phyloP scores from a whole-genome alignment of 2,888 invertebrate species.

The Zonitis immaculata region DNA sequence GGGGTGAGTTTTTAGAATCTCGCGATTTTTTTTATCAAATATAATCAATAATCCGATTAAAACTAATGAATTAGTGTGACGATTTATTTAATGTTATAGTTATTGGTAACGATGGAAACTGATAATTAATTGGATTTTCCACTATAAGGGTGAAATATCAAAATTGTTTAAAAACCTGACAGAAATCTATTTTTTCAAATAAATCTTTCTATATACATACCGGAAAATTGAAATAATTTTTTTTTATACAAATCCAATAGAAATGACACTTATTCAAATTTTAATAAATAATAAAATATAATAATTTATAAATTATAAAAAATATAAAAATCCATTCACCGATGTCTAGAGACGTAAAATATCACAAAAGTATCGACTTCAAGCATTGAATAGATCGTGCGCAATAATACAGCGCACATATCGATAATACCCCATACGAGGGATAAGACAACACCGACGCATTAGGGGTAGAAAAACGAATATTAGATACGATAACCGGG shows the following conservation, averaged over 20 bases:
- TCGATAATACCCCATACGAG: constrained; percentile 41
- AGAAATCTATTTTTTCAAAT: background rate
- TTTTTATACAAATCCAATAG: constrained; percentile 20
- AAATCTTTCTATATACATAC: constrained; percentile 27
- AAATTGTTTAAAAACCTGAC: background rate
- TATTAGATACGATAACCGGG: constrained; percentile 3
- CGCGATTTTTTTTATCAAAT: too few relatives aligned
- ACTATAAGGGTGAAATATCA: background rate
- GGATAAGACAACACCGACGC: constrained; percentile 29
- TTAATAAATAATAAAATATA: constrained; percentile 8
- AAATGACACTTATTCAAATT: constrained; percentile 22
- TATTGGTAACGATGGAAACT: background rate
- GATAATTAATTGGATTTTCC: background rate
- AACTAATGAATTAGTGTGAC: background rate
- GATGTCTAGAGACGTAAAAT: constrained; percentile 25
- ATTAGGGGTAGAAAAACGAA: constrained; percentile 20
- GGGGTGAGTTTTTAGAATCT: too few relatives aligned
- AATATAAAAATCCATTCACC: constrained; percentile 33
- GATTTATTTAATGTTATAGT: background rate
- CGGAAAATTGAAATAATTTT: constrained; percentile 22
- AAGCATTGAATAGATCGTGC: constrained; percentile 41
- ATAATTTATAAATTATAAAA: constrained; percentile 20
- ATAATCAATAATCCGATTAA: background rate
- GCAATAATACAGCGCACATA: constrained; percentile 45
- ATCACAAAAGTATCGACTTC: constrained; percentile 44